Percentiles rank a stretch among this genome's conserved stretches.
These are phyloP conservation scores for Melanotaenia nigrans DNA, from an alignment of 2,797 vertebrate species.

Conservation along the genomic window DNA sequence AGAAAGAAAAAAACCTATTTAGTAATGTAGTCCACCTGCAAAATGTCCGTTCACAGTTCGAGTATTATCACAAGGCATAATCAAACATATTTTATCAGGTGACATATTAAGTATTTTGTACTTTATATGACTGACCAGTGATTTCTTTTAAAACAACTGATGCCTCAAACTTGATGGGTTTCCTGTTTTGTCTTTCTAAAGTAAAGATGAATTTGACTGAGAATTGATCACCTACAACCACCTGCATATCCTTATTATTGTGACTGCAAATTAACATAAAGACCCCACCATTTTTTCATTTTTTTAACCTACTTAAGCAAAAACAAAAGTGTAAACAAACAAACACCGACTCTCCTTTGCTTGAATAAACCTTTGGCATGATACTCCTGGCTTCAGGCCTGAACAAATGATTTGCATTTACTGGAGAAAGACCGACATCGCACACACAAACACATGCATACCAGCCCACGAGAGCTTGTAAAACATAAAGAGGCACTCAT, in stretches of 20 bases:
- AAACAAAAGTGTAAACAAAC: constrained; percentile 23
- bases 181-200: not conserved
- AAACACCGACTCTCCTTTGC: constrained; percentile 12
- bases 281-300: not conserved
- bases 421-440: constrained; percentile 29
- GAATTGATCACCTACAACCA: not conserved
- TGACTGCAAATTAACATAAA: constrained; percentile 7
- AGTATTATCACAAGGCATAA: not conserved
- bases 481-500: constrained; percentile 24
- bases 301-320: constrained; percentile 2
- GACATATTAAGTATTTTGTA: too few relatives aligned
- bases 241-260: not conserved
- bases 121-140: not conserved
- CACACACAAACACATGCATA: constrained; percentile 21
- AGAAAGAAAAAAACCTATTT: not conserved
- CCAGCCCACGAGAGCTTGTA: constrained; percentile 23
- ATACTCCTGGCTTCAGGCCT: constrained; percentile 24
- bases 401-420: constrained; percentile 51
- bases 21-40: not conserved
- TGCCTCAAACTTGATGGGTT: not conserved
- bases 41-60: not conserved
- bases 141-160: not conserved
- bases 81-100: not conserved
- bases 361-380: constrained; percentile 29
- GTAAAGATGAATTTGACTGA: not conserved